phyloP scores from a whole-genome alignment of 2,797 vertebrate species.

The Phrynocephalus forsythii region DNA sequence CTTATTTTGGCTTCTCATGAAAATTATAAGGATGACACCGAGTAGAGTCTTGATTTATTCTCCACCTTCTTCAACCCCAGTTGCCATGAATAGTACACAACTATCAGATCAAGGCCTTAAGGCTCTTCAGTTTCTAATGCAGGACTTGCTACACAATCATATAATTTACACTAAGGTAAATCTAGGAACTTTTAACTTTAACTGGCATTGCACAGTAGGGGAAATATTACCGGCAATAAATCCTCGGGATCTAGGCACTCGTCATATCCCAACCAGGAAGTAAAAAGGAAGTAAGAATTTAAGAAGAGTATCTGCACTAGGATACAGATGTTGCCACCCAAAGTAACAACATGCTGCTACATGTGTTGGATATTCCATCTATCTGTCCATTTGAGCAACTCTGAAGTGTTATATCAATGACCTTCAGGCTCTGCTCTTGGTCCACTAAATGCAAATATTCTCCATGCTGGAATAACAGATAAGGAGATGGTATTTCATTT shows the following conservation, averaged over 20 bases:
- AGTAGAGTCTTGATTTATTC: neutral
- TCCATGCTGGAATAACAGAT: neutral
- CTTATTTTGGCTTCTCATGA: neutral
- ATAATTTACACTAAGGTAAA: neutral
- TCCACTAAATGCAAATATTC: neutral
- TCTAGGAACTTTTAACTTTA: neutral
- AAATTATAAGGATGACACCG: neutral
- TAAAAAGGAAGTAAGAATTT: neutral
- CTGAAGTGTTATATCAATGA: too few relatives aligned
- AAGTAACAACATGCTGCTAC: neutral
- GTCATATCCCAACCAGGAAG: neutral
- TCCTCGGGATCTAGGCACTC: neutral
- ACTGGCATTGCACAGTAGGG: neutral
- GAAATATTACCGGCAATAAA: neutral
- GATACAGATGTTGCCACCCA: neutral
- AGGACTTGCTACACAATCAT: neutral
- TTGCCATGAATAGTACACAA: neutral
- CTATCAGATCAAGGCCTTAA: neutral
- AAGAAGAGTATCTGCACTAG: neutral
- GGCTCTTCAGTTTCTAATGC: neutral
- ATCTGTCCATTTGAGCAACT: neutral
- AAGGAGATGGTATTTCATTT: neutral
- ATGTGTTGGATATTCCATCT: neutral
- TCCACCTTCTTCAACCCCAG: too few relatives aligned
- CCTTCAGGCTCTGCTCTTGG: neutral